Evolutionary conservation across 2,113 vertebrate species (phyloP), one percentile per base, ranked within the genome.

Genomic region (Platichthys stellatus): DNA sequence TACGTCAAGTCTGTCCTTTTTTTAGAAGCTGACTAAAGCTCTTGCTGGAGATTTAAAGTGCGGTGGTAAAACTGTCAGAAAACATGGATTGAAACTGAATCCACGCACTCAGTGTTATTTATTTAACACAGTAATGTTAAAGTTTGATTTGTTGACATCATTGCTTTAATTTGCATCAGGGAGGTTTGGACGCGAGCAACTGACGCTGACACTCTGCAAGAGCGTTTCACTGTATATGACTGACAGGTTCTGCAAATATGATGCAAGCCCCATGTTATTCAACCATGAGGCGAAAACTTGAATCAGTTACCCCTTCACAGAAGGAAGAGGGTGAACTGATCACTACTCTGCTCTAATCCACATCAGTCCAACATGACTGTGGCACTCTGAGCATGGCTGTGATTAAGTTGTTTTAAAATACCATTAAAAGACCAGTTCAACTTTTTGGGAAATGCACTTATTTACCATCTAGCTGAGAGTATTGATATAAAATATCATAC

Each of bases 1-100:
- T 86, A 76, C 53, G 72, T 84, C 85, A 87, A 86, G 45, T 81
- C 79, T 38, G 71, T 76, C 56, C 63, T 76, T 83, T 83, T 85
- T 86, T 86, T 85, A 76, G 71, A 76, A 62, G 49, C 47, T 24
- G 62, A 83, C 76, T 72, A 20, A 86, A 84, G 83, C 70, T 73
- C 78, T 56, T 62, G 38, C 80, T 49, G 81, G 72, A 82, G 76
- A 82, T 80, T 73, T 84, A 66, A 84, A 75, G 72, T 45, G 51
- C 47, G 70, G 66, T 49, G 56, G 56, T 24, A 72, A 68, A 74
- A 80, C 72, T 69, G 71, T 72, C 49, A n/a, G 49, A 70, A 49
- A 66, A 87, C 72, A 79, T 35, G 63, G 63, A 57, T n/a, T 74
- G 43, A 76, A 74, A 72, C 35, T 45, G 56, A 77, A 60, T 68